Base-by-base conservation (phyloP, 2,797 vertebrate species). In the Enteromius mattozi region DNA sequence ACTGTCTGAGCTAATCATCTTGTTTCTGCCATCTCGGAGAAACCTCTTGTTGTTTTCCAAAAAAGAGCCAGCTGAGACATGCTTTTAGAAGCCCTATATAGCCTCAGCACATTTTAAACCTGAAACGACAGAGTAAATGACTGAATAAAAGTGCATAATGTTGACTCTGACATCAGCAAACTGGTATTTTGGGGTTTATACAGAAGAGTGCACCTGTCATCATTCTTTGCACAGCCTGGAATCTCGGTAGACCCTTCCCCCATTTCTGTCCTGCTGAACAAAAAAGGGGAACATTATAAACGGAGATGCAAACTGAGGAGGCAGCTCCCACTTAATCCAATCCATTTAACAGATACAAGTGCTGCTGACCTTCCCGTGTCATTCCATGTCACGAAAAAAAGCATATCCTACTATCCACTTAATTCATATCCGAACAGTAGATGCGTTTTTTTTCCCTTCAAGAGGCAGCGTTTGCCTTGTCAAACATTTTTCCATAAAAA, bases 291-390 rank as follows among this genome's bases (percentile, higher is more conserved):
- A 92, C 92, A 92, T 93, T 93, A 93, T 93, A 92, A 93, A 93
- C 92, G 91, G 91, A 93, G 92, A 92, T 86, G 84, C 90, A 86
- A 88, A 90, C 87, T 87, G 85, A 89, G 89, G 89, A 92, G 90
- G 91, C 91, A 93, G 93, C 91, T 90, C 90, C 92, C 92, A 94
- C 93, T 95, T 94, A 94, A 94, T 93, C 94, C 92, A 94, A 90
- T 91, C 92, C 90, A 91, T 93, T 92, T 93, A 94, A 95, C 94
- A 94, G 92, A 95, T 88, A 92, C 91, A 93, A 93, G 91, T 94
- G 94, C 92, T 90, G 90, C 89, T 94, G 94, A 95, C 94, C 94
- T 95, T 94, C 93, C 91, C 86, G 90, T 94, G 93, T 93, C 93
- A 94, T 95, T 94, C 91, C 90, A 91, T 95, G 93, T 93, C 27